Evolutionary conservation across 2,888 invertebrate species (phyloP).

Genomic region (Saturnia pavonia): DNA sequence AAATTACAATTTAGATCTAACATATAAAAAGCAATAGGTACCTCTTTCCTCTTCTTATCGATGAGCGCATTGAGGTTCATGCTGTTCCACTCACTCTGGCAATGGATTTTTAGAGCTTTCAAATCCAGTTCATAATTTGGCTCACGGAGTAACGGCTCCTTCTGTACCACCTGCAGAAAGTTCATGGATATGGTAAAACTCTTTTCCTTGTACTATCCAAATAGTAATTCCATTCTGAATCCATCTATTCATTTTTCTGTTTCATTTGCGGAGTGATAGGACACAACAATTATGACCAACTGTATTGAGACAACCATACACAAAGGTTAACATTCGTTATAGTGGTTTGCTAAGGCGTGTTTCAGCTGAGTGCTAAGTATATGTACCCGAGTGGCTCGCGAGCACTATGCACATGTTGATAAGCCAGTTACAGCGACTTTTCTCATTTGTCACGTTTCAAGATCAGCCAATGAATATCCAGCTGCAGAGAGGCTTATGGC

Average conservation of each 20-base stretch:
- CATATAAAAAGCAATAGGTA: conserved; percentile 26
- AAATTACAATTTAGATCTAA: neutral
- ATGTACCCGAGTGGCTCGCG: too few relatives aligned
- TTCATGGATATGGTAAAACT: neutral
- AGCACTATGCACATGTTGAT: too few relatives aligned
- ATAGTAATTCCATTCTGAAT: neutral
- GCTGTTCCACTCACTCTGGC: conserved; percentile 61
- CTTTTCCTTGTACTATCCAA: neutral
- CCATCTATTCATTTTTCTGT: neutral
- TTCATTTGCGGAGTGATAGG: too few relatives aligned
- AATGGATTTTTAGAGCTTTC: conserved; percentile 60
- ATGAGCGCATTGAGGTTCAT: conserved; percentile 58
- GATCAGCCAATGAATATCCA: too few relatives aligned
- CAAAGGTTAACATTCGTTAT: too few relatives aligned
- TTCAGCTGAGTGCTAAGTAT: too few relatives aligned
- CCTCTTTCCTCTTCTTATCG: conserved; percentile 64
- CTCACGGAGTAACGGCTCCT: conserved; percentile 54
- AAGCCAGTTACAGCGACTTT: too few relatives aligned
- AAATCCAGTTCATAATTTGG: conserved; percentile 63
- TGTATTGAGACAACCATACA: too few relatives aligned
- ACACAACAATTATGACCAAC: too few relatives aligned
- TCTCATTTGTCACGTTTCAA: too few relatives aligned
- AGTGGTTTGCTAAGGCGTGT: too few relatives aligned
- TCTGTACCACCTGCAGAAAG: conserved; percentile 58
- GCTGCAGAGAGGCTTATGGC: too few relatives aligned